These are phyloP conservation scores for Albula glossodonta DNA, from an alignment of 2,113 vertebrate species.

Conservation along the genomic window DNA sequence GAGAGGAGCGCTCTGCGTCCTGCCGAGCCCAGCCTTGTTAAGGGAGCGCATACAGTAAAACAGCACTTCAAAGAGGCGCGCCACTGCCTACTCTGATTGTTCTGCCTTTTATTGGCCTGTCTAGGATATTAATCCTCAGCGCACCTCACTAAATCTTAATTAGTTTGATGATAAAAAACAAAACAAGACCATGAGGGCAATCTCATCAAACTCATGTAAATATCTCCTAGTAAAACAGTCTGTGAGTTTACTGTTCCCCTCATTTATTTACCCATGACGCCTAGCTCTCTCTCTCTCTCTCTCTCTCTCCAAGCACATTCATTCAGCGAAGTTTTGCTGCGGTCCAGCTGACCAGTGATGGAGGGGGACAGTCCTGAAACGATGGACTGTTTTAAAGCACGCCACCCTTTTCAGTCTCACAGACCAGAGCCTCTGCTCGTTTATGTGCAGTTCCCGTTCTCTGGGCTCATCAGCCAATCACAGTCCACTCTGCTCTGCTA, in stretches of 20 bases:
- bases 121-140: conserved; percentile 53
- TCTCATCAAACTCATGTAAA: conserved; percentile 33
- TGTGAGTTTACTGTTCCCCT: background rate
- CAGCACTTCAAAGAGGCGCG: conserved; percentile 52
- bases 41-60: conserved; percentile 47
- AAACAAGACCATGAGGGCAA: conserved; percentile 39
- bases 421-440: too few species aligned
- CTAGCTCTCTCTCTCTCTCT: too few species aligned
- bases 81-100: conserved; percentile 45
- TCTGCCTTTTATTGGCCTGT: conserved; percentile 48
- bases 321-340: conserved; percentile 2
- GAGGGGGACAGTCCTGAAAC: too few species aligned
- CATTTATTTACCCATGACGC: background rate
- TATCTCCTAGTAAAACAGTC: conserved; percentile 24
- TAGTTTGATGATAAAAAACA: conserved; percentile 46
- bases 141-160: conserved; percentile 56
- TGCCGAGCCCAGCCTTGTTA: conserved; percentile 54
- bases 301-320: background rate
- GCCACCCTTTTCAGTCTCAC: too few species aligned
- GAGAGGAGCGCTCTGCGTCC: conserved; percentile 36
- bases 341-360: background rate
- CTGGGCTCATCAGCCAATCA: too few species aligned
- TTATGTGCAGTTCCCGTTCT: too few species aligned
- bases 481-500: too few species aligned
- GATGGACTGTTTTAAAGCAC: too few species aligned